Evolutionary conservation across 1,140 invertebrate species (phyloP).

Genomic region (Cotesia typhae): DNA sequence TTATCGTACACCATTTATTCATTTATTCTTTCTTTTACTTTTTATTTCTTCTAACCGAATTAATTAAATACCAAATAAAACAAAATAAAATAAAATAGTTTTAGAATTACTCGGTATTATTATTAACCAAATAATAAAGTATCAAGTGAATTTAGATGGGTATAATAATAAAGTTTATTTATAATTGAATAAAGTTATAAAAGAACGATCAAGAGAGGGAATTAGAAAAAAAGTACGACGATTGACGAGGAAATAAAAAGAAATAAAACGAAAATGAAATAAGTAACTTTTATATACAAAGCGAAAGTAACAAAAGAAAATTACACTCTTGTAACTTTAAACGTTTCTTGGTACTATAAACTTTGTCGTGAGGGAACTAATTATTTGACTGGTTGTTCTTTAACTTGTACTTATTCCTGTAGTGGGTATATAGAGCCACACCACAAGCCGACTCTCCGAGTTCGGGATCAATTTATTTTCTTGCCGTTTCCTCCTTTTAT

Average conservation of each 20-base stretch:
- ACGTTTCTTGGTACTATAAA: slow-evolving; percentile 7
- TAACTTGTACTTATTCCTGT: slow-evolving; percentile 1
- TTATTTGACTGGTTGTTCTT: slow-evolving; percentile 15
- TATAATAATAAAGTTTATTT: no score
- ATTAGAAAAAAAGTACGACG: neutral
- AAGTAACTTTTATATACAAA: slow-evolving; percentile 1
- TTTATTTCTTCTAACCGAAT: no score
- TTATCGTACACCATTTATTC: no score
- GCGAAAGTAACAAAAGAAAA: slow-evolving; percentile 21
- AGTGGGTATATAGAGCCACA: neutral
- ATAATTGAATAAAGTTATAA: no score
- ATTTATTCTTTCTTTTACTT: no score
- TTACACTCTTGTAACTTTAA: slow-evolving; percentile 28
- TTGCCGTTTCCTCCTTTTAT: neutral
- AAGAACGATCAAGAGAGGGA: neutral
- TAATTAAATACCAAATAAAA: no score
- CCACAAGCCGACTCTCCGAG: neutral
- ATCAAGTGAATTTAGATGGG: no score
- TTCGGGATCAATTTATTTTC: slow-evolving; percentile 15
- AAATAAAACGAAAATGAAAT: neutral
- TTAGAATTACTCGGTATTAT: no score
- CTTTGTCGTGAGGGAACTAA: slow-evolving; percentile 23
- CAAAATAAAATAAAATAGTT: no score
- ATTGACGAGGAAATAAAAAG: slow-evolving; percentile 11
- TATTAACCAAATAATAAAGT: no score